Conservation (phyloP, 2,888 invertebrate species). For the Drosophila prostipennis region DNA sequence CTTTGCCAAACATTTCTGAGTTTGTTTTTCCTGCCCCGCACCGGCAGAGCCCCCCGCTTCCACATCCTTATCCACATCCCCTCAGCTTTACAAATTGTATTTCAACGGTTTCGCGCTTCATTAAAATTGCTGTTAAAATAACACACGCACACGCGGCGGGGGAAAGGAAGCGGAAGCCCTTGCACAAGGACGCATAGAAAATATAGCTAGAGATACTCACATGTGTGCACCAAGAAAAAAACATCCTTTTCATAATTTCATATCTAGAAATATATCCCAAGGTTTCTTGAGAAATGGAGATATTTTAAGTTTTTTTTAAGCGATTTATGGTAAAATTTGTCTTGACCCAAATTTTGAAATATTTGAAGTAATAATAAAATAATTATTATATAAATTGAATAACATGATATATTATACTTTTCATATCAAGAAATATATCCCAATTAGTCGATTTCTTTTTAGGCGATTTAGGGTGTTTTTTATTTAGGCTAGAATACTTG, state of each 20-base stretch:
- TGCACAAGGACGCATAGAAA: slow-evolving; percentile 61
- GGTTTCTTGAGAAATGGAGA: too few species aligned
- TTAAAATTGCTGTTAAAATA: slow-evolving; percentile 79
- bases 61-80: slow-evolving; percentile 8
- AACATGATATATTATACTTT: too few species aligned
- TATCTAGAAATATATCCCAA: too few species aligned
- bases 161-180: slow-evolving; percentile 35
- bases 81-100: slow-evolving; percentile 73
- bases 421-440: too few species aligned
- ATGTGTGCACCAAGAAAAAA: neutral
- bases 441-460: too few species aligned
- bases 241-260: neutral
- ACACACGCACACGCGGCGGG: slow-evolving; percentile 59
- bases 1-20: slow-evolving; percentile 37
- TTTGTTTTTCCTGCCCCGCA: slow-evolving; percentile 24
- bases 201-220: slow-evolving; percentile 41
- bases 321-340: too few species aligned
- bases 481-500: too few species aligned
- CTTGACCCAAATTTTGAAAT: too few species aligned
- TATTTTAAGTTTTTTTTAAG: too few species aligned
- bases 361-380: too few species aligned
- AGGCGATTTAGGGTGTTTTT: too few species aligned
- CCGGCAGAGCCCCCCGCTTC: neutral
- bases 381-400: too few species aligned
- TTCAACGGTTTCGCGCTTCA: slow-evolving; percentile 78